These are phyloP conservation scores for Caenorhabditis panamensis DNA, from an alignment of 2,888 invertebrate species.

Conservation along the genomic window DNA sequence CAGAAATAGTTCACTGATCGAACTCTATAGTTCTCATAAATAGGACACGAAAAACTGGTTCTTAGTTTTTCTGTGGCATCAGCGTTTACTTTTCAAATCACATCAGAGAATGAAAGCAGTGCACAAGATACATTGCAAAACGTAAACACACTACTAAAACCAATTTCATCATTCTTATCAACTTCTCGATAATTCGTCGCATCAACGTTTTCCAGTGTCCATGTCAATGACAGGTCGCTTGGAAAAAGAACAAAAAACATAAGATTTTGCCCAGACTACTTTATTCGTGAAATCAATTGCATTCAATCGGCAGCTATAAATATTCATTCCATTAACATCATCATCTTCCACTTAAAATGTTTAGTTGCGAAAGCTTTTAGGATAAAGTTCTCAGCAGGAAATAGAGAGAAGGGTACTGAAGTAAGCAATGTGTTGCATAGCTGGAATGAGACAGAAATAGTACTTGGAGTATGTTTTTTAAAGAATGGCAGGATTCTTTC, in stretches of 20 bases:
- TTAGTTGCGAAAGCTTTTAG: constrained; percentile 41
- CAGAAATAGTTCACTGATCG: constrained; percentile 30
- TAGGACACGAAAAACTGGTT: constrained; percentile 18
- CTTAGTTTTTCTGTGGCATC: constrained; percentile 21
- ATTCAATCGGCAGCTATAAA: constrained; percentile 50
- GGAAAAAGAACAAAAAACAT: constrained; percentile 3
- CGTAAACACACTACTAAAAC: constrained; percentile 28
- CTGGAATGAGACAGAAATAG: constrained; percentile 34
- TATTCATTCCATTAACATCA: constrained; percentile 42
- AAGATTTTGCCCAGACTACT: constrained; percentile 9
- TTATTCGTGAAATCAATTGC: neutral
- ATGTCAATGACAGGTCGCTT: neutral
- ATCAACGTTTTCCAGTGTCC: neutral
- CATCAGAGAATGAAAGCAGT: constrained; percentile 34
- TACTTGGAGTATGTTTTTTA: constrained; percentile 4
- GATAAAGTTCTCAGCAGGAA: constrained; percentile 43
- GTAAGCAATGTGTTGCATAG: constrained; percentile 23
- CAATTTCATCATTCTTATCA: constrained; percentile 6
- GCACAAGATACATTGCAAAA: constrained; percentile 11
- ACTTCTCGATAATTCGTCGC: constrained; percentile 5
- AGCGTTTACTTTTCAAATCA: constrained; percentile 24
- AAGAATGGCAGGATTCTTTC: constrained; percentile 45
- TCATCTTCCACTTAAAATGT: constrained; percentile 12
- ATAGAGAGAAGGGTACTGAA: constrained; percentile 25
- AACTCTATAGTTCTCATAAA: neutral